Conservation (phyloP, 1,140 invertebrate genomes). For the Anastatus disparis region DNA sequence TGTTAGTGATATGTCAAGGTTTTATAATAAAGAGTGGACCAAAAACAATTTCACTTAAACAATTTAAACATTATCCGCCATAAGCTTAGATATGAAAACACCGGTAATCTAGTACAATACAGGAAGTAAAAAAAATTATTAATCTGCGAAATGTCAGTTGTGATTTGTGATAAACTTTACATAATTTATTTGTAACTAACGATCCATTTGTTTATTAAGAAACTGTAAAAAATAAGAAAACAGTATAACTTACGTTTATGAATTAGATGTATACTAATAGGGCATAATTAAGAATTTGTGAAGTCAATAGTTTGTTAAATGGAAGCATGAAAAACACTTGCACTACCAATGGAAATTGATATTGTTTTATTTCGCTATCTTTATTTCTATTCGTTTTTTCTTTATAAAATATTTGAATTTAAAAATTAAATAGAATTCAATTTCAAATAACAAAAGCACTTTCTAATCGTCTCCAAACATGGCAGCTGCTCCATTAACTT, state of each 20-base stretch:
- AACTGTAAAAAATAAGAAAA: not conserved
- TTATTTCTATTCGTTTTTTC: no score
- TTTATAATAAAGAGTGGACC: not conserved
- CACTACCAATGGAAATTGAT: slow-evolving; percentile 25
- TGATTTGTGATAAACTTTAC: no score
- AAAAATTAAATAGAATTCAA: no score
- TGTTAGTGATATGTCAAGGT: slow-evolving; percentile 18
- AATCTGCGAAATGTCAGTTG: no score
- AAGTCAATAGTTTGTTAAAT: no score
- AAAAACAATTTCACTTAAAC: slow-evolving; percentile 28
- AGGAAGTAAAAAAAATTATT: no score
- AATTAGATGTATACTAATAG: no score
- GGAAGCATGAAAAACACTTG: slow-evolving; percentile 27
- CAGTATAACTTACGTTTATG: no score
- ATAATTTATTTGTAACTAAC: not conserved
- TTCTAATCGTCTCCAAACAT: slow-evolving; percentile 97
- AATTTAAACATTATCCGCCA: slow-evolving; percentile 29
- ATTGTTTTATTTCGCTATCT: slow-evolving; percentile 16
- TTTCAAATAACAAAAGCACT: no score
- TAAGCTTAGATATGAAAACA: not conserved
- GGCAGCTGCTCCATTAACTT: slow-evolving; percentile 92
- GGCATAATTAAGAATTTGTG: no score
- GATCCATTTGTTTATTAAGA: not conserved
- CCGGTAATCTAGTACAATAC: no score
- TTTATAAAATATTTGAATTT: no score